Evolutionary conservation across 2,888 invertebrate genomes (phyloP).

Genomic region (Mallateleia sp.): DNA sequence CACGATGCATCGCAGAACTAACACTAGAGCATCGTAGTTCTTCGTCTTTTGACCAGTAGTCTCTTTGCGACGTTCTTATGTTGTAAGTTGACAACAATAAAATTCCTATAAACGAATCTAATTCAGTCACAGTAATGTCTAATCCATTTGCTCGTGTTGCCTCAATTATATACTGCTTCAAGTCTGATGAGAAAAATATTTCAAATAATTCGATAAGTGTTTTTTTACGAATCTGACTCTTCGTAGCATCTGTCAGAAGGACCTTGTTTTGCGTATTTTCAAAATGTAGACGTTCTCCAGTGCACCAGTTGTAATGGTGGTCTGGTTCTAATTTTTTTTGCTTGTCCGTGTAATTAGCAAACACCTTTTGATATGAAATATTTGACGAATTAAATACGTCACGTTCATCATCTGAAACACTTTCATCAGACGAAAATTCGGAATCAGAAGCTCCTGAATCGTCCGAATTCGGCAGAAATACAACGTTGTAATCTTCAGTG

Average conservation of each 20-base stretch:
- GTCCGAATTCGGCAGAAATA: constrained; percentile 9
- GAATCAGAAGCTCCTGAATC: constrained; percentile 35
- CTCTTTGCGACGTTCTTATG: constrained; percentile 34
- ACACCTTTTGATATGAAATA: constrained; percentile 34
- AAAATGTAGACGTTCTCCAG: constrained; percentile 54
- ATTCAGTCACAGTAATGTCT: constrained; percentile 13
- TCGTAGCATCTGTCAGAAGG: constrained; percentile 36
- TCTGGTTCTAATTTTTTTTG: constrained; percentile 63
- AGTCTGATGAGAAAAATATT: constrained; percentile 68
- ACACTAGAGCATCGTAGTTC: constrained; percentile 55
- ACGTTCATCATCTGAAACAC: constrained; percentile 36
- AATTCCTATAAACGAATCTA: constrained; percentile 28
- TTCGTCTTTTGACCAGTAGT: constrained; percentile 40
- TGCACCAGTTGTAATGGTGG: constrained; percentile 48
- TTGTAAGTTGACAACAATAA: constrained; percentile 29
- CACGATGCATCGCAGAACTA: constrained; percentile 58
- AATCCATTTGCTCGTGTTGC: constrained; percentile 67
- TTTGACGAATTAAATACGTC: constrained; percentile 23
- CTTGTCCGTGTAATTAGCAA: constrained; percentile 41
- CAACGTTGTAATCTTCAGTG: neutral
- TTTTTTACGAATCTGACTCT: constrained; percentile 33
- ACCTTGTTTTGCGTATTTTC: constrained; percentile 39
- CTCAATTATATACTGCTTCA: constrained; percentile 74
- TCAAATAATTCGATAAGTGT: constrained; percentile 66
- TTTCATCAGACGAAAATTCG: constrained; percentile 13